A percentile compares a stretch with the other conserved stretches of the same genome.
phyloP scores from a whole-genome alignment of 2,797 vertebrate species.

The Pagetopsis macropterus region DNA sequence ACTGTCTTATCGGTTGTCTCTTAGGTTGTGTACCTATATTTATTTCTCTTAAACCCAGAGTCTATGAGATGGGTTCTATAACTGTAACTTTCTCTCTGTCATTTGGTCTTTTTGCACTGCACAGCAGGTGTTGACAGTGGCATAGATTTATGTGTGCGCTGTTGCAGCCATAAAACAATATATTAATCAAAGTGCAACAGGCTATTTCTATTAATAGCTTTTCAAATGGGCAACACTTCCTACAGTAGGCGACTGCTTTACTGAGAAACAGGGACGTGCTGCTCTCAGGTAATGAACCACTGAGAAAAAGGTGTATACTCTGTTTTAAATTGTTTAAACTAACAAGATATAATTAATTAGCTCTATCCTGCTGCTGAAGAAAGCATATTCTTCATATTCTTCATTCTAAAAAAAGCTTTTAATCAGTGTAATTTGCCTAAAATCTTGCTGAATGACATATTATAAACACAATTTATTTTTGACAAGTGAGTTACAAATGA shows the following conservation, averaged over 20 bases:
- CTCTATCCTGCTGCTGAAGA: neutral
- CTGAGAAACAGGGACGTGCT: neutral
- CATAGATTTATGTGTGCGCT: neutral
- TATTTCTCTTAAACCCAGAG: neutral
- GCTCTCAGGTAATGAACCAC: neutral
- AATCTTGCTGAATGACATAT: neutral
- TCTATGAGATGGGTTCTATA: neutral
- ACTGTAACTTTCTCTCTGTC: neutral
- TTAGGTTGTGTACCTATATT: neutral
- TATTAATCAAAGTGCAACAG: neutral
- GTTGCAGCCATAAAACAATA: neutral
- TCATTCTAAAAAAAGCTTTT: neutral
- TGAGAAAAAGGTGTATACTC: neutral
- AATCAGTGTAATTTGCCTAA: neutral
- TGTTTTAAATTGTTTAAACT: no score
- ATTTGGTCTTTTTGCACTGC: neutral
- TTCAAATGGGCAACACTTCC: neutral
- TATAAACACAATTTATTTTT: slow-evolving; percentile 1
- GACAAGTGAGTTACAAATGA: neutral
- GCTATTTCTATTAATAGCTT: neutral
- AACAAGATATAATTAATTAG: neutral
- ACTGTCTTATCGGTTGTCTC: neutral
- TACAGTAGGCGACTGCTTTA: neutral
- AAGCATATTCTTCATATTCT: no score
- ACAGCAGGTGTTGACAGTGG: neutral